Base-by-base conservation (phyloP, 2,888 invertebrate genomes). In the Amphipoea lucens region DNA sequence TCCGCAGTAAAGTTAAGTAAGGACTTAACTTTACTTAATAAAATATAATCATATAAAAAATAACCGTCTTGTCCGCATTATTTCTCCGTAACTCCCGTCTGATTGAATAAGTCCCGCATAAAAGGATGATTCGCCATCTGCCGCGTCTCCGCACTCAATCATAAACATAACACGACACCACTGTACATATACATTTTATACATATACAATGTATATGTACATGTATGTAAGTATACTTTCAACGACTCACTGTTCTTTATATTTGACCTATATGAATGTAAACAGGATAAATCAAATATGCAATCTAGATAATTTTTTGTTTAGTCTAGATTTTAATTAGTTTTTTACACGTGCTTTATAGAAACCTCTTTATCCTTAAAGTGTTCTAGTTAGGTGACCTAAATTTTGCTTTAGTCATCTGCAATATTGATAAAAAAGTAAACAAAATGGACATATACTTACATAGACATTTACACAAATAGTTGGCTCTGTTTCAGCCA, bases 61-160 rank as follows among this genome's bases (percentile, higher is more conserved):
- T 0, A 45, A 51, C 4, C 20, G 57, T 70, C 81, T 20, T 5
- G 92, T 96, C 96, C 93, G 92, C 76, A 79, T 12, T 88, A 91
- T 85, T 77, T 88, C 65, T 68, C n/a, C 90, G 85, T 82, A 68
- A 87, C 91, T 92, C 93, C 91, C 88, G 93, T 92, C 94, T 93
- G 93, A 95, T 94, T 95, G 94, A 96, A 95, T 95, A 93, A 93
- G 94, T 94, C 95, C 94, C 94, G 94, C 93, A 95, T 95, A 95
- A 95, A 94, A 94, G 94, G 94, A 94, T 90, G 94, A 95, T 95
- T 94, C 93, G 94, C 95, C 96, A 96, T 95, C 96, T 96, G 96
- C 94, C 92, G 91, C 90, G 87, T 91, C 86, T 88, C 91, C 81
- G 72, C 84, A 86, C 84, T 86, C 89, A 88, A 85, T 87, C 74